Percentiles rank a stretch among this genome's conserved stretches.
Conservation (phyloP, 2,888 invertebrate species). For the Rhynchonema sp. region DNA sequence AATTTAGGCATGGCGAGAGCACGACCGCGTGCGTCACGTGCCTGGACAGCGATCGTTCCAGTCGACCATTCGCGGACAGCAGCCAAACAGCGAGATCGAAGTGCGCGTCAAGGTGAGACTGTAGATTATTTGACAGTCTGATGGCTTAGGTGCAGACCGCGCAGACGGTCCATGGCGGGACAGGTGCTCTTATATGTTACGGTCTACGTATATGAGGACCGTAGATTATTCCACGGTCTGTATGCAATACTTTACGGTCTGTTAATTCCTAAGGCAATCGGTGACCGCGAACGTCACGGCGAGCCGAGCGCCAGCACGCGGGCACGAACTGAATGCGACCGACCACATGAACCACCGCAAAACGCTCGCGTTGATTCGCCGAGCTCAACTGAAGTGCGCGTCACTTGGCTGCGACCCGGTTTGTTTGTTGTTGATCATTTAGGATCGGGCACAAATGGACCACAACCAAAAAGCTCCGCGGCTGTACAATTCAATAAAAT, state of each 20-base stretch:
- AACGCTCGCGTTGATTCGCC: constrained; percentile 20
- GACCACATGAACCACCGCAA: constrained; percentile 23
- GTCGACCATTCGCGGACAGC: constrained; percentile 18
- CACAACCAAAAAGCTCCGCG: too few relatives aligned
- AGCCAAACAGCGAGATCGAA: constrained; percentile 24
- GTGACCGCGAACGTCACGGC: constrained; percentile 18
- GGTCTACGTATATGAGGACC: too few relatives aligned
- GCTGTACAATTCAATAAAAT: too few relatives aligned
- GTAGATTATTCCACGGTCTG: too few relatives aligned
- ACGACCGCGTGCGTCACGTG: background rate
- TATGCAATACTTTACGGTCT: too few relatives aligned
- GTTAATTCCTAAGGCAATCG: too few relatives aligned
- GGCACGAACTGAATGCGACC: constrained; percentile 24
- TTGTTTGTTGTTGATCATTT: too few relatives aligned
- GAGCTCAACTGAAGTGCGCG: constrained; percentile 21
- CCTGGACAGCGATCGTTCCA: constrained; percentile 17
- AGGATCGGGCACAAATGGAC: too few relatives aligned
- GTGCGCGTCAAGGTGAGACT: constrained; percentile 20
- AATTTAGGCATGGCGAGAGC: background rate
- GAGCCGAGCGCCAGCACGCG: constrained; percentile 24
- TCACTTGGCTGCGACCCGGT: constrained; percentile 19
- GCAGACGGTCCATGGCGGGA: too few relatives aligned
- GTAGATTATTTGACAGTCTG: too few relatives aligned
- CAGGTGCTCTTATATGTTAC: too few relatives aligned
- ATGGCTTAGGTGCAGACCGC: too few relatives aligned